phyloP scores from a whole-genome alignment of 2,888 invertebrate species.

The Leucophenga maculata region DNA sequence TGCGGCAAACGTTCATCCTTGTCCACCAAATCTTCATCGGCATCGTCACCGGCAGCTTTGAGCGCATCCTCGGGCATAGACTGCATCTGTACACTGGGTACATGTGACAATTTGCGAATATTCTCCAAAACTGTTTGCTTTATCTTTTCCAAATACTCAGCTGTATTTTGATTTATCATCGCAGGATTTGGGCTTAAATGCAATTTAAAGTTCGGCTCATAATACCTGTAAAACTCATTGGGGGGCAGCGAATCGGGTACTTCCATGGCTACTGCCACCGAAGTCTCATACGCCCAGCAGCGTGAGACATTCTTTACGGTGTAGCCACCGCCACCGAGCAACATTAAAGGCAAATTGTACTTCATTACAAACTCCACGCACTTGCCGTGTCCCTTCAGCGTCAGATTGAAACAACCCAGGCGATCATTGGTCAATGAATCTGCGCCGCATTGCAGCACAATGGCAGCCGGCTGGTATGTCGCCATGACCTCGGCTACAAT shows the following conservation, averaged over 20 bases:
- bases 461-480: slow-evolving; percentile 97
- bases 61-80: slow-evolving; percentile 72
- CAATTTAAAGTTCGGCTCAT: slow-evolving; percentile 98
- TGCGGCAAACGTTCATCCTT: slow-evolving; percentile 92
- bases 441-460: slow-evolving; percentile 98
- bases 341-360: slow-evolving; percentile 94
- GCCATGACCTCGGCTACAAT: slow-evolving; percentile 99
- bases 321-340: slow-evolving; percentile 99
- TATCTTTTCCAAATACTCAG: slow-evolving; percentile 98
- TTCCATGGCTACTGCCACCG: slow-evolving; percentile 95
- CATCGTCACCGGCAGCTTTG: slow-evolving; percentile 72
- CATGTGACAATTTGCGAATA: slow-evolving; percentile 95
- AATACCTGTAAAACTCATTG: slow-evolving; percentile 99
- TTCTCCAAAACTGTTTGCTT: slow-evolving; percentile 95
- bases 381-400: slow-evolving; percentile 95
- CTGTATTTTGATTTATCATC: slow-evolving; percentile 99
- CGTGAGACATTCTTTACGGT: slow-evolving; percentile 99
- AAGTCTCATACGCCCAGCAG: slow-evolving; percentile 99
- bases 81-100: slow-evolving; percentile 82
- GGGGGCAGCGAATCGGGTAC: slow-evolving; percentile 99
- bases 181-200: slow-evolving; percentile 99
- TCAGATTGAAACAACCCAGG: slow-evolving; percentile 97
- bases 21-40: slow-evolving; percentile 90
- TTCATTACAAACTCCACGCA: slow-evolving; percentile 99
- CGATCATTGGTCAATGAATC: slow-evolving; percentile 97